Percentiles rank a stretch among this genome's conserved stretches.
These are phyloP conservation scores for Ctenoplectra terminalis DNA, from an alignment of 1,140 invertebrate genomes.

Conservation along the genomic window DNA sequence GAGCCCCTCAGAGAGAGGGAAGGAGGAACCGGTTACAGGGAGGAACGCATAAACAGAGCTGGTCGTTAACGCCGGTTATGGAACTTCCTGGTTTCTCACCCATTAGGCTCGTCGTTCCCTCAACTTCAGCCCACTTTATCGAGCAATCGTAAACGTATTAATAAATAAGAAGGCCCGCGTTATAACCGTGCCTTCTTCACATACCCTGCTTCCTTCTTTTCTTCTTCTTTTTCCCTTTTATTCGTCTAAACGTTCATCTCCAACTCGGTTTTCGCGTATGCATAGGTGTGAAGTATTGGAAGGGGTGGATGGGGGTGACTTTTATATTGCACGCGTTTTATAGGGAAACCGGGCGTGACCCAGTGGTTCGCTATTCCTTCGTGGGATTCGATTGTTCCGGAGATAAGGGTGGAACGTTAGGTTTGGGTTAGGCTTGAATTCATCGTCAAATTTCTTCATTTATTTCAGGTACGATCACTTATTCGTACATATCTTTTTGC, in stretches of 20 bases:
- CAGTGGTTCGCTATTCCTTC: no score
- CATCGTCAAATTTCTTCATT: no score
- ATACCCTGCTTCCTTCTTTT: no score
- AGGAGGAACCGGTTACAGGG: neutral
- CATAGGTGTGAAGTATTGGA: no score
- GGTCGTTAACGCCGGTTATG: conserved; percentile 70
- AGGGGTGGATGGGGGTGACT: no score
- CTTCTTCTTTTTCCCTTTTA: neutral
- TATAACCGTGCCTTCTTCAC: neutral
- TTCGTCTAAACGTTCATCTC: neutral
- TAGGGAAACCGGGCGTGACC: conserved; percentile 1
- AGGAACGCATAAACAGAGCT: conserved; percentile 63
- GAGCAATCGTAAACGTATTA: conserved; percentile 70
- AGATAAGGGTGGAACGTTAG: no score
- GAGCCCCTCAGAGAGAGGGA: no score
- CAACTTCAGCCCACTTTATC: conserved; percentile 56
- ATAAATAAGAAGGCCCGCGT: conserved; percentile 54
- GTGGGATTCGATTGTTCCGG: no score
- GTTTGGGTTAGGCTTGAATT: no score
- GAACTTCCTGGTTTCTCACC: conserved; percentile 64
- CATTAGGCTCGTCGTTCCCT: conserved; percentile 62
- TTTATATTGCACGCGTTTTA: conserved; percentile 67
- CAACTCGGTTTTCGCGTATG: no score
- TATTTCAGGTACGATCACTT: no score
- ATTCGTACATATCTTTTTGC: no score